Evolutionary conservation across 2,888 invertebrate species (phyloP).

Genomic region (Craniophora ligustri): DNA sequence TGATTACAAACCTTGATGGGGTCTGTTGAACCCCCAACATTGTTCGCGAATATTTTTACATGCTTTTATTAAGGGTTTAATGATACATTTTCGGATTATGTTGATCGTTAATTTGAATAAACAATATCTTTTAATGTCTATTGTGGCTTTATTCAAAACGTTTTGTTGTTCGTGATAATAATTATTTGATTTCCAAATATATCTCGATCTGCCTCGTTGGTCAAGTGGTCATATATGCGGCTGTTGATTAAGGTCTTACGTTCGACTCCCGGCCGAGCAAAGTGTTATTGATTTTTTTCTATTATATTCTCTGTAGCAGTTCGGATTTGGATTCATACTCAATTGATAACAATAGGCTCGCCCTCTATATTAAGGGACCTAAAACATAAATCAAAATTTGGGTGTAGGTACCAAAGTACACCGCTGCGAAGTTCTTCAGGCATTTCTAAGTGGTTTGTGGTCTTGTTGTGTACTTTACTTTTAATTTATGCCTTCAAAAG

Average conservation of each 20-base stretch:
- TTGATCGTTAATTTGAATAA: conserved; percentile 49
- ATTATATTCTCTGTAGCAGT: no score
- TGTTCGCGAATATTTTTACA: conserved; percentile 63
- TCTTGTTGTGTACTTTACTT: conserved; percentile 21
- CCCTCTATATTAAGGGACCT: no score
- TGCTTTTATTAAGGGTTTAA: conserved; percentile 54
- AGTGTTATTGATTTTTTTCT: no score
- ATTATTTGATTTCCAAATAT: conserved; percentile 10
- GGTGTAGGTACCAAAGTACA: no score
- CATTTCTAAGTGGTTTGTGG: conserved; percentile 26
- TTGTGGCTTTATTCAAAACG: conserved; percentile 44
- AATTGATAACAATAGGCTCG: no score
- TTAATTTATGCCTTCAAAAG: conserved; percentile 34
- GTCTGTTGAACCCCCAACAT: conserved; percentile 54
- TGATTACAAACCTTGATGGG: conserved; percentile 64
- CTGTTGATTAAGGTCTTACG: no score
- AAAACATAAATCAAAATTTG: no score
- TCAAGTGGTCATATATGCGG: no score
- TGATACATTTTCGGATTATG: conserved; percentile 50
- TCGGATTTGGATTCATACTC: no score
- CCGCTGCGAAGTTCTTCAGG: no score
- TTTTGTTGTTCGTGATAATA: conserved; percentile 22
- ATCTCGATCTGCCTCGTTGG: no score
- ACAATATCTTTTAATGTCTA: conserved; percentile 54
- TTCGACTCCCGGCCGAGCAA: no score